Conservation (phyloP, 2,888 invertebrate species). For the Acronicta aceris region DNA sequence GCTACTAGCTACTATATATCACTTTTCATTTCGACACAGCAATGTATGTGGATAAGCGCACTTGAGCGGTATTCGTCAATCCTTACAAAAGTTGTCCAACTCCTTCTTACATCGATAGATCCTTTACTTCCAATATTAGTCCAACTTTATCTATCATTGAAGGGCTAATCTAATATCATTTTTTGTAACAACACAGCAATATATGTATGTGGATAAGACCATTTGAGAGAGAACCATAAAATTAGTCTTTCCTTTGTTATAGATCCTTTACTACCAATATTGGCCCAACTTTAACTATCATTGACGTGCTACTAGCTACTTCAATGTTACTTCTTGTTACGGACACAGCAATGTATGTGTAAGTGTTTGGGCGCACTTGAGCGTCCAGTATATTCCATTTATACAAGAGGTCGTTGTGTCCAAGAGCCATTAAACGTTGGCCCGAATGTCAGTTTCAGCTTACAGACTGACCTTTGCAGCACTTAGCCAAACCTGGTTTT, state of each 20-base stretch:
- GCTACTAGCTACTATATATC: too few relatives aligned
- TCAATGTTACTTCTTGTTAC: neutral
- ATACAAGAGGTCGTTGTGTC: slow-evolving; percentile 17
- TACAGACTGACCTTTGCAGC: neutral
- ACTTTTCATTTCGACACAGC: too few relatives aligned
- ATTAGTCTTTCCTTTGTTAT: too few relatives aligned
- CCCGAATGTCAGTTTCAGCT: slow-evolving; percentile 16
- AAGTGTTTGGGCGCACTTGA: slow-evolving; percentile 15
- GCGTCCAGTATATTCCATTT: slow-evolving; percentile 8
- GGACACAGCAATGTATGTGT: slow-evolving; percentile 7
- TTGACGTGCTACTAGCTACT: neutral
- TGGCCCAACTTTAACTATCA: neutral
- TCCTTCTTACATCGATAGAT: too few relatives aligned
- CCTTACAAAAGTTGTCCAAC: too few relatives aligned
- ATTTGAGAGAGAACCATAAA: too few relatives aligned
- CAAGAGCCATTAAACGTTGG: slow-evolving; percentile 6
- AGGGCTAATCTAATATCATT: neutral
- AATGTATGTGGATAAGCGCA: too few relatives aligned
- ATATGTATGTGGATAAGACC: neutral
- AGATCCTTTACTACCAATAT: too few relatives aligned
- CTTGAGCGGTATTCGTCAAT: too few relatives aligned
- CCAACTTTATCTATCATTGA: neutral
- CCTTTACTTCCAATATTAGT: too few relatives aligned
- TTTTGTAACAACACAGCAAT: slow-evolving; percentile 7
- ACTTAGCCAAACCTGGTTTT: slow-evolving; percentile 1